Percentiles rank a stretch among this genome's conserved stretches.
Evolutionary conservation across 1,140 invertebrate genomes (phyloP).

Genomic region (Meloidogyne exigua): DNA sequence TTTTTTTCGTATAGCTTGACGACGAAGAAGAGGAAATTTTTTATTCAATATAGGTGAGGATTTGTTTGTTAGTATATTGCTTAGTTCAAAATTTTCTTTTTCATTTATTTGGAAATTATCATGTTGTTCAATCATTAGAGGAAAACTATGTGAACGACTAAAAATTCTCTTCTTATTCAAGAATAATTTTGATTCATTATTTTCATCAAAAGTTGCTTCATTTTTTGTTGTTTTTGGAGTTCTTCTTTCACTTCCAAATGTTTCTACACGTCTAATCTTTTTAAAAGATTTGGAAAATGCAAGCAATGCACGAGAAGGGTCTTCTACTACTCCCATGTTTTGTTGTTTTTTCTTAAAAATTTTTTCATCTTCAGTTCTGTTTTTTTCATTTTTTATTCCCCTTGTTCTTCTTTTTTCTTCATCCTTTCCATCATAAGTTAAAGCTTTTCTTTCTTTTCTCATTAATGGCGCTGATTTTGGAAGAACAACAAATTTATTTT

Average conservation of each 20-base stretch:
- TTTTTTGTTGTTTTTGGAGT: not conserved
- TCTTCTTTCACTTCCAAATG: slow-evolving; percentile 21
- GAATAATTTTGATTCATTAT: not conserved
- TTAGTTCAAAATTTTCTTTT: not conserved
- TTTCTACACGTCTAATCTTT: slow-evolving; percentile 52
- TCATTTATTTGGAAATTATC: not conserved
- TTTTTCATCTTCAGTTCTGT: not conserved
- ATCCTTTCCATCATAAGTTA: not conserved
- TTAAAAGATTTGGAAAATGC: slow-evolving; percentile 61
- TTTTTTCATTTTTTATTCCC: not conserved
- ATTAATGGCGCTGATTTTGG: not conserved
- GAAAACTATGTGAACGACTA: slow-evolving; percentile 4
- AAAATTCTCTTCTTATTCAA: not conserved
- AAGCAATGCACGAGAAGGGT: slow-evolving; percentile 42
- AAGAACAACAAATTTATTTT: not conserved
- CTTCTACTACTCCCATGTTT: not conserved
- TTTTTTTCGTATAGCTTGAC: slow-evolving; percentile 15
- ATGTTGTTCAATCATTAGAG: not conserved
- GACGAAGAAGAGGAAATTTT: not conserved
- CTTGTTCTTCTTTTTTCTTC: not conserved
- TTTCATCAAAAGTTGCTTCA: not conserved
- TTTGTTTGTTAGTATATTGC: too few species aligned
- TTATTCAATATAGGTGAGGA: not conserved
- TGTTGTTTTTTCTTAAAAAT: too few species aligned
- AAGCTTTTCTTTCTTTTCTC: not conserved